These are phyloP conservation scores for Melieria crassipennis DNA, from an alignment of 2,888 invertebrate species.

Conservation along the genomic window DNA sequence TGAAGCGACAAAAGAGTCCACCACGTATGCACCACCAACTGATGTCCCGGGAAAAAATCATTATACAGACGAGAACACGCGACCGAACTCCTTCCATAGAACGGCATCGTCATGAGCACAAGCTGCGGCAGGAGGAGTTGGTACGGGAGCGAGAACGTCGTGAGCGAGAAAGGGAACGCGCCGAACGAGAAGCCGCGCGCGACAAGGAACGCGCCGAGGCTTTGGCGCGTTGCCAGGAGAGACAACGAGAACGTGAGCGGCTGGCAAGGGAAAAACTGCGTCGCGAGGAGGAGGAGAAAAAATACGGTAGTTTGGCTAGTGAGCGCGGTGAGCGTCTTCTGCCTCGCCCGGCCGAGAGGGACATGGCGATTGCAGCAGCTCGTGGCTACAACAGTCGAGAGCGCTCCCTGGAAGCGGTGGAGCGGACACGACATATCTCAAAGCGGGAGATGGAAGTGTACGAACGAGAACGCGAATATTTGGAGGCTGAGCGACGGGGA, in stretches of 20 bases:
- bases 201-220: constrained; percentile 75
- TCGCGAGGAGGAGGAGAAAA: constrained; percentile 65
- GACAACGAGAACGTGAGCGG: constrained; percentile 70
- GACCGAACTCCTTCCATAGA: constrained; percentile 63
- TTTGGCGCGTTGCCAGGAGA: constrained; percentile 73
- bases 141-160: constrained; percentile 68
- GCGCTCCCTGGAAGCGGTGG: constrained; percentile 58
- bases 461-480: constrained; percentile 53
- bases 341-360: constrained; percentile 73
- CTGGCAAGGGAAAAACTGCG: constrained; percentile 66
- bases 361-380: constrained; percentile 71
- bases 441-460: constrained; percentile 58
- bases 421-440: constrained; percentile 50
- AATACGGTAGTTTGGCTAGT: constrained; percentile 45
- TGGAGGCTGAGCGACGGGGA: constrained; percentile 55
- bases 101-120: constrained; percentile 55
- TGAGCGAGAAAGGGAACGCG: constrained; percentile 68
- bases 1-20: constrained; percentile 69
- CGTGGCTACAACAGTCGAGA: constrained; percentile 60
- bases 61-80: constrained; percentile 61
- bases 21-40: constrained; percentile 65
- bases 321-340: constrained; percentile 70
- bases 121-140: constrained; percentile 61
- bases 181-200: constrained; percentile 69
- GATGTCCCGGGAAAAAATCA: constrained; percentile 64